Evolutionary conservation across 2,113 vertebrate species (phyloP).

Genomic region (Nipponia nippon): DNA sequence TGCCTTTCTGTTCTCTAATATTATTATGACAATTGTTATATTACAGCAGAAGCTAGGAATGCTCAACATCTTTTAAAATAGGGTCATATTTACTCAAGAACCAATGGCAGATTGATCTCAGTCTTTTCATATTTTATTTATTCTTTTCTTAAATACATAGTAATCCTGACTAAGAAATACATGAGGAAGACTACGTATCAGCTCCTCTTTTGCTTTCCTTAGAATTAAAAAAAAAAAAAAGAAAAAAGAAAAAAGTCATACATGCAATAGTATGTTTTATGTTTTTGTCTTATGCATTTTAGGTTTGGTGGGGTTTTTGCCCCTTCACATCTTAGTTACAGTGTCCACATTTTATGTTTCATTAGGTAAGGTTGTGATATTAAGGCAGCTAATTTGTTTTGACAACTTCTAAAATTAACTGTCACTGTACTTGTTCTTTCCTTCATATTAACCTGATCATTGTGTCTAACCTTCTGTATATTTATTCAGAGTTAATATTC

Average conservation of each 20-base stretch:
- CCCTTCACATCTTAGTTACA: neutral
- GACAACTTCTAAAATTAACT: conserved; percentile 15
- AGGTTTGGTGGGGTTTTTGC: accelerated
- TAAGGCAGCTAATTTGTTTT: conserved; percentile 16
- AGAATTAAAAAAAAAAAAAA: accelerated
- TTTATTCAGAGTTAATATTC: conserved; percentile 6
- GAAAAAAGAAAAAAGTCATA: neutral
- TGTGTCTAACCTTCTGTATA: conserved; percentile 2
- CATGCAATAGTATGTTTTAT: neutral
- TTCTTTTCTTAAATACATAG: neutral
- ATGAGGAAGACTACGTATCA: neutral
- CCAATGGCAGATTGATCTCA: neutral
- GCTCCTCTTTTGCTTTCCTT: neutral
- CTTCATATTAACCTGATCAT: neutral
- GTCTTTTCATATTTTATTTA: neutral
- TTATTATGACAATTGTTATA: neutral
- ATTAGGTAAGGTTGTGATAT: neutral
- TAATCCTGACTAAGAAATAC: neutral
- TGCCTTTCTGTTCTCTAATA: neutral
- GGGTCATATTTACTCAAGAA: neutral
- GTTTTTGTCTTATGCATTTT: neutral
- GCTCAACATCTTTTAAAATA: neutral
- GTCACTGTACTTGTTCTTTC: neutral
- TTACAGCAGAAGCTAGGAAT: neutral
- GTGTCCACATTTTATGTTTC: neutral